Evolutionary conservation across 2,797 vertebrate species (phyloP).

Genomic region (Tangara arthus): DNA sequence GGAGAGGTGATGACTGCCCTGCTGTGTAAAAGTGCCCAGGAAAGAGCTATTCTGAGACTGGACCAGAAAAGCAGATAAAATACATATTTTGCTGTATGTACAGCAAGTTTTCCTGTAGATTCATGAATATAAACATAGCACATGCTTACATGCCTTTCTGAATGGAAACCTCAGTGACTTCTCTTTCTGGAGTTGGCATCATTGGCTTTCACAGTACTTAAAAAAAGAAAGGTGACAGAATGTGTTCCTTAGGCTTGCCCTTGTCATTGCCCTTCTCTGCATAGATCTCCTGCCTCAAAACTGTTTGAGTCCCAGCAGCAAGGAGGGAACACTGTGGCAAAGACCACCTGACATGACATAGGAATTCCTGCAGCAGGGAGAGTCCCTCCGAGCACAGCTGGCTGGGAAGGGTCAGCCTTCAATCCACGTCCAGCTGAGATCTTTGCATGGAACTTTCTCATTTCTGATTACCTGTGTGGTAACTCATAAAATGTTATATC

Average conservation of each 20-base stretch:
- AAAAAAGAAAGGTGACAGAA: neutral
- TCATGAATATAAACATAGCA: neutral
- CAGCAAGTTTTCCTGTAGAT: neutral
- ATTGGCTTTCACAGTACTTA: neutral
- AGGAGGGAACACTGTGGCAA: neutral
- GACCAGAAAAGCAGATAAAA: neutral
- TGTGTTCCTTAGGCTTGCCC: neutral
- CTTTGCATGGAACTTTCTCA: neutral
- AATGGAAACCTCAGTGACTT: neutral
- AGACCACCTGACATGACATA: accelerated
- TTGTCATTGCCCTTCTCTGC: neutral
- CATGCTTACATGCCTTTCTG: neutral
- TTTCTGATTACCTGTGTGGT: neutral
- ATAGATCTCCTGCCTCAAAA: neutral
- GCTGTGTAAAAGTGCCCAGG: neutral
- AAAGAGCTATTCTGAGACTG: neutral
- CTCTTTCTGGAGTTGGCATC: neutral
- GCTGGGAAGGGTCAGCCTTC: neutral
- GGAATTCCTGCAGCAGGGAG: neutral
- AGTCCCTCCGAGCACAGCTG: neutral
- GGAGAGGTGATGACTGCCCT: neutral
- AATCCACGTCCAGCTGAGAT: neutral
- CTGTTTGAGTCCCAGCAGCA: neutral
- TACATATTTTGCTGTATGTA: neutral
- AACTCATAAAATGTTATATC: neutral